Percentiles rank a stretch among this genome's conserved stretches.
phyloP scores from a whole-genome alignment of 2,113 vertebrate species.

The Tetraodon nigroviridis region DNA sequence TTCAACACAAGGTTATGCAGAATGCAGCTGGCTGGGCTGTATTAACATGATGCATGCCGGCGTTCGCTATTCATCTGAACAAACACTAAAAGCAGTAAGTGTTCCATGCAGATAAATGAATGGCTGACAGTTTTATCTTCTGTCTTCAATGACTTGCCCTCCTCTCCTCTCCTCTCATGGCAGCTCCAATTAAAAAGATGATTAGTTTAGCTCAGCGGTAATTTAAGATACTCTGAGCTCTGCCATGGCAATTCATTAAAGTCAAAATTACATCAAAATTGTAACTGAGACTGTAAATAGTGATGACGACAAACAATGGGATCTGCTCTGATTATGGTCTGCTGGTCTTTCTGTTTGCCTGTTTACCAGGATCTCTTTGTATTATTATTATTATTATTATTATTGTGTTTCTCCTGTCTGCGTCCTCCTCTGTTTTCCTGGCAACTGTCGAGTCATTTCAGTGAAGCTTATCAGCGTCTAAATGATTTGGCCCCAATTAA shows the following conservation, averaged over 20 bases:
- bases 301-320: too few species aligned
- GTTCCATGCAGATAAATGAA: neutral
- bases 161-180: neutral
- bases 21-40: neutral
- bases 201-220: conserved; percentile 12
- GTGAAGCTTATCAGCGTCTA: too few species aligned
- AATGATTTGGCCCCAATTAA: too few species aligned
- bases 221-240: conserved; percentile 1
- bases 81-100: neutral
- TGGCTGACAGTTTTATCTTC: conserved; percentile 6
- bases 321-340: too few species aligned
- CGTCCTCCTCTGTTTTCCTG: too few species aligned
- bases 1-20: neutral
- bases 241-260: conserved; percentile 13
- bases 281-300: too few species aligned
- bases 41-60: conserved; percentile 10
- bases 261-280: neutral
- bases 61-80: conserved; percentile 19
- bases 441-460: too few species aligned
- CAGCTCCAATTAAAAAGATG: conserved; percentile 28
- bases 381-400: too few species aligned
- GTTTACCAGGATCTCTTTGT: too few species aligned
- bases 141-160: neutral
- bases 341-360: too few species aligned
- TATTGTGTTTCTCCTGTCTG: too few species aligned